A percentile compares a stretch with the other conserved stretches of the same genome.
Conservation (phyloP, 2,797 vertebrate genomes). For the Huso huso region DNA sequence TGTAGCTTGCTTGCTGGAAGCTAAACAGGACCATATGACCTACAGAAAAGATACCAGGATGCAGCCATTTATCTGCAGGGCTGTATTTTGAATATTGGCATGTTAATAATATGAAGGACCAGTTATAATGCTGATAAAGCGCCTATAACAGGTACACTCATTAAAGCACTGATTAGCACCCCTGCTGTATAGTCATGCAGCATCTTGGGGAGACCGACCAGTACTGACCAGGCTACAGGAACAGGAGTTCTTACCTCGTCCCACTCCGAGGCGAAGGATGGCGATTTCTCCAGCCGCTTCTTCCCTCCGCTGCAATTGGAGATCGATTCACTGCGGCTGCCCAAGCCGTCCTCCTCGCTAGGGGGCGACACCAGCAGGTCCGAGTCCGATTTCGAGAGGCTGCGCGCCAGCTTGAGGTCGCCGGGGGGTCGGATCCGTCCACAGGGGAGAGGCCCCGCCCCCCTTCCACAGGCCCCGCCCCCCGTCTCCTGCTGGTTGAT, state of each 20-base stretch:
- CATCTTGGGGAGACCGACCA: not conserved
- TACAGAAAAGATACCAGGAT: too few relatives aligned
- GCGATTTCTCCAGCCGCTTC: conserved; percentile 92
- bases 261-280: conserved; percentile 95
- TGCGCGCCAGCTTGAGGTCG: conserved; percentile 90
- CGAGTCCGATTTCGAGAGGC: conserved; percentile 97
- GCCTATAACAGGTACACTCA: too few relatives aligned
- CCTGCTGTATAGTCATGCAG: too few relatives aligned
- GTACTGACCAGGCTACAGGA: not conserved
- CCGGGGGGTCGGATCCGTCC: conserved; percentile 73
- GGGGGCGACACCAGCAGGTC: conserved; percentile 92
- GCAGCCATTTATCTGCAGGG: too few relatives aligned
- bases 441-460: conserved; percentile 33
- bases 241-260: conserved; percentile 79
- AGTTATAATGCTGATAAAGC: too few relatives aligned
- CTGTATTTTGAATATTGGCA: too few relatives aligned
- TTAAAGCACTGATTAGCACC: too few relatives aligned
- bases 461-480: conserved; percentile 39
- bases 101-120: too few relatives aligned
- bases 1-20: too few relatives aligned
- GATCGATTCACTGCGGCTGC: conserved; percentile 88
- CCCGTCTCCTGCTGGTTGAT: conserved; percentile 46
- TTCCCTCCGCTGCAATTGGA: conserved; percentile 89
- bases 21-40: too few relatives aligned
- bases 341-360: conserved; percentile 78